These are phyloP conservation scores for Petrocephalus zakoni DNA, from an alignment of 2,113 vertebrate species.

Conservation along the genomic window DNA sequence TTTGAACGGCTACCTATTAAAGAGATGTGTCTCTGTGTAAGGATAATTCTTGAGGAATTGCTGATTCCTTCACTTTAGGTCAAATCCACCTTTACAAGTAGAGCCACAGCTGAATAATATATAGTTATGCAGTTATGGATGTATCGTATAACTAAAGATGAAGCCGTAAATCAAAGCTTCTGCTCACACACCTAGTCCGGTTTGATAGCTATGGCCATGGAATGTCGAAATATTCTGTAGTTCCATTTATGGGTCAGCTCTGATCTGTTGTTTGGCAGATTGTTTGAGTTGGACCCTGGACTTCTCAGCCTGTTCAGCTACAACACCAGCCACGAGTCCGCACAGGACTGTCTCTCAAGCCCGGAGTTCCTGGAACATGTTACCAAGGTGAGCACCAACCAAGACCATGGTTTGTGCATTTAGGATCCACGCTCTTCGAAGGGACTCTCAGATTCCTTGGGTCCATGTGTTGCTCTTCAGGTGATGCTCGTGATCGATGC, in stretches of 20 bases:
- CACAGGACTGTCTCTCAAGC: constrained; percentile 80
- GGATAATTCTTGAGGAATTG: constrained; percentile 10
- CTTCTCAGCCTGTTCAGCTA: constrained; percentile 84
- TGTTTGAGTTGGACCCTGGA: constrained; percentile 85
- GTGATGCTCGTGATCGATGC: constrained; percentile 93
- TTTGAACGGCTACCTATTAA: constrained; percentile 48
- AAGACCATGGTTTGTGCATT: not conserved
- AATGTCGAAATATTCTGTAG: not conserved
- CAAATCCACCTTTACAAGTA: not conserved
- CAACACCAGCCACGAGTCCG: constrained; percentile 73
- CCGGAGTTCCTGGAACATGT: constrained; percentile 87
- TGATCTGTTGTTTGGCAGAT: constrained; percentile 57
- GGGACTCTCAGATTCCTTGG: not conserved
- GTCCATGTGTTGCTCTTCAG: constrained; percentile 46
- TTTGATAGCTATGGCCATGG: not conserved
- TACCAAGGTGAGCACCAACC: constrained; percentile 74
- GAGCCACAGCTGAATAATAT: not conserved
- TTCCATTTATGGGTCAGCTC: constrained; percentile 15
- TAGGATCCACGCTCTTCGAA: not conserved
- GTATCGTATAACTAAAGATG: not conserved
- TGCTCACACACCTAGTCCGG: not conserved
- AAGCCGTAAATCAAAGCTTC: not conserved
- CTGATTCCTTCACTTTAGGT: not conserved
- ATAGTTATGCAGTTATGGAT: not conserved
- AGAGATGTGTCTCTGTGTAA: constrained; percentile 24